Percentiles rank a stretch among this genome's conserved stretches.
These are phyloP conservation scores for Drosophila yakuba DNA, from an alignment of 1,140 invertebrate genomes.

Conservation along the genomic window DNA sequence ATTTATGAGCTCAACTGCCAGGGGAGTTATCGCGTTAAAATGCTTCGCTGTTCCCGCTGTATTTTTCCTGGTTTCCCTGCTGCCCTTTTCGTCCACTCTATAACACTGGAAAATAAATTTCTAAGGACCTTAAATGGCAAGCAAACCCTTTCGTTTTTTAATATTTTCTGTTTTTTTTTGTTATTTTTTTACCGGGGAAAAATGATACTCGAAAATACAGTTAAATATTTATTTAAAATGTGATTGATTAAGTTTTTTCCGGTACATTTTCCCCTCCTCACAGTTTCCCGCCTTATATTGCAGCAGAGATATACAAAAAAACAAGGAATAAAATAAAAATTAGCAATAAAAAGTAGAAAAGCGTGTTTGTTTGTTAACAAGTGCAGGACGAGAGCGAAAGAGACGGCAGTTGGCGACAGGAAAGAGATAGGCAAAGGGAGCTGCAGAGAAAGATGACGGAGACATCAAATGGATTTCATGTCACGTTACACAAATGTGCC, in stretches of 20 bases:
- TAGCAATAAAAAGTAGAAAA: conserved; percentile 83
- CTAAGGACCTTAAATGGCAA: no score
- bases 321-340: conserved; percentile 76
- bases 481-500: conserved; percentile 82
- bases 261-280: background rate
- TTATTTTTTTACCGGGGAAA: no score
- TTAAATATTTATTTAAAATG: background rate
- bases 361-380: conserved; percentile 83
- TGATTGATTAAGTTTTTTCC: background rate
- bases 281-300: conserved; percentile 5
- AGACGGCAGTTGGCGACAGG: conserved; percentile 8
- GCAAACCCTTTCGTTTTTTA: no score
- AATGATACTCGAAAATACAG: background rate
- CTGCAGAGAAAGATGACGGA: conserved; percentile 42
- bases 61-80: background rate
- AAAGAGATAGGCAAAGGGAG: conserved; percentile 9
- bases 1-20: conserved; percentile 82
- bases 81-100: background rate
- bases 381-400: conserved; percentile 43
- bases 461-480: conserved; percentile 82
- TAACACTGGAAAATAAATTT: conserved; percentile 1
- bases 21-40: conserved; percentile 83
- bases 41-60: conserved; percentile 45
- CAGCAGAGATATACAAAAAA: conserved; percentile 59
- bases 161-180: no score